Conservation (phyloP, 1,140 invertebrate species). For the Pseudomyrmex flavicornis region DNA sequence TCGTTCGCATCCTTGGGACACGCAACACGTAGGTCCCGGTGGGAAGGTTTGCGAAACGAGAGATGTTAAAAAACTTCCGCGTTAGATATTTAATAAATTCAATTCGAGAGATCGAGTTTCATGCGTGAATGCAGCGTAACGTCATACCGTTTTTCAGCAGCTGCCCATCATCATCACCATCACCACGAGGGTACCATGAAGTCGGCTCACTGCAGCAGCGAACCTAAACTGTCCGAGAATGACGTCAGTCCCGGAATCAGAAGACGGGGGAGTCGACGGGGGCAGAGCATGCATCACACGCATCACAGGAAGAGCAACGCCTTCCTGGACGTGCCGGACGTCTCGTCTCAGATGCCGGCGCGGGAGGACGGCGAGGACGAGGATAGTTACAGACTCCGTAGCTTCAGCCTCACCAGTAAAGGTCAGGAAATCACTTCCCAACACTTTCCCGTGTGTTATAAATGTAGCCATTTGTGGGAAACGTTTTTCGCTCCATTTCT, state of each 20-base stretch:
- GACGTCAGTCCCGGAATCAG: constrained; percentile 86
- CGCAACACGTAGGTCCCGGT: too few species aligned
- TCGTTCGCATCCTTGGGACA: too few species aligned
- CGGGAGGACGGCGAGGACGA: constrained; percentile 89
- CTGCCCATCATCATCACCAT: constrained; percentile 82
- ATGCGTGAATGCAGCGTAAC: too few species aligned
- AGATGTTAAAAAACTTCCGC: too few species aligned
- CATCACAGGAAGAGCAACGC: constrained; percentile 90
- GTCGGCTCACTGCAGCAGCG: constrained; percentile 86
- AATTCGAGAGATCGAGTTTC: too few species aligned
- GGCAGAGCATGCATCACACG: constrained; percentile 84
- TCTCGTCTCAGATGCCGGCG: constrained; percentile 74
- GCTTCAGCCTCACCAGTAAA: constrained; percentile 95
- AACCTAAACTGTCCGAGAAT: constrained; percentile 86
- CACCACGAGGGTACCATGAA: constrained; percentile 81
- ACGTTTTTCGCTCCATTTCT: neutral
- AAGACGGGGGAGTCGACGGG: constrained; percentile 85
- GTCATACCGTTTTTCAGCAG: constrained; percentile 43
- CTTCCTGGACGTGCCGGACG: constrained; percentile 92
- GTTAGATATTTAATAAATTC: too few species aligned
- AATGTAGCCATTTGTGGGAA: constrained; percentile 15
- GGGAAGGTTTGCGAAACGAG: too few species aligned
- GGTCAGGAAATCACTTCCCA: constrained; percentile 85
- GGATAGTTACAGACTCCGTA: constrained; percentile 93
- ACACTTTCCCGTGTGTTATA: neutral